phyloP scores from a whole-genome alignment of 2,888 invertebrate genomes.

The Tanypteryx hageni region DNA sequence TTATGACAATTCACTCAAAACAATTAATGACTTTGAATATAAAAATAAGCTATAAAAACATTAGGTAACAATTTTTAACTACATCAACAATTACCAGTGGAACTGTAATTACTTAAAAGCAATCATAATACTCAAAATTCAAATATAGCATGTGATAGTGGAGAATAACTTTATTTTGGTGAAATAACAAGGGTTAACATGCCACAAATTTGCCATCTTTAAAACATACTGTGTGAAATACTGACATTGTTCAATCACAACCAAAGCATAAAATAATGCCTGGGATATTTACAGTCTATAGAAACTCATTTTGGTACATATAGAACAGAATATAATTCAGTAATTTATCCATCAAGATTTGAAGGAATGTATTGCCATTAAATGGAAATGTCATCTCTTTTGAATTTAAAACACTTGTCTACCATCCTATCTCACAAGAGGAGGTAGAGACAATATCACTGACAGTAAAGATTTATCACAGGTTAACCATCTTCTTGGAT shows the following conservation, averaged over 20 bases:
- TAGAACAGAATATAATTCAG: background rate
- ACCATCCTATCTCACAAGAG: constrained; percentile 57
- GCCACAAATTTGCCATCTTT: constrained; percentile 11
- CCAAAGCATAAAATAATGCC: background rate
- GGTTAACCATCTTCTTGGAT: constrained; percentile 57
- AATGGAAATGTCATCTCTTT: constrained; percentile 16
- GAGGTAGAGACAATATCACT: constrained; percentile 59
- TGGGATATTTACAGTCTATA: constrained; percentile 32
- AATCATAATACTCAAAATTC: background rate
- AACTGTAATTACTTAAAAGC: background rate
- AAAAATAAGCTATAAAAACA: background rate
- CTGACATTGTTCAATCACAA: constrained; percentile 55
- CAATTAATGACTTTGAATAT: constrained; percentile 25
- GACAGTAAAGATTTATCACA: constrained; percentile 58
- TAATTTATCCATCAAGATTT: background rate
- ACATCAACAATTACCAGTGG: constrained; percentile 12
- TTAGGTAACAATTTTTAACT: constrained; percentile 16
- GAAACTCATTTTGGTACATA: background rate
- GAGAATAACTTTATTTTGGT: background rate
- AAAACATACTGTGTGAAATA: constrained; percentile 41
- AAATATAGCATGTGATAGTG: background rate
- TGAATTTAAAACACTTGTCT: constrained; percentile 45
- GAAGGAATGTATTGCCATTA: constrained; percentile 35
- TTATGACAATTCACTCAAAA: background rate
- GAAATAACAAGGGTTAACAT: background rate